Conservation (phyloP, 2,797 vertebrate species). For the Zalophus californianus region DNA sequence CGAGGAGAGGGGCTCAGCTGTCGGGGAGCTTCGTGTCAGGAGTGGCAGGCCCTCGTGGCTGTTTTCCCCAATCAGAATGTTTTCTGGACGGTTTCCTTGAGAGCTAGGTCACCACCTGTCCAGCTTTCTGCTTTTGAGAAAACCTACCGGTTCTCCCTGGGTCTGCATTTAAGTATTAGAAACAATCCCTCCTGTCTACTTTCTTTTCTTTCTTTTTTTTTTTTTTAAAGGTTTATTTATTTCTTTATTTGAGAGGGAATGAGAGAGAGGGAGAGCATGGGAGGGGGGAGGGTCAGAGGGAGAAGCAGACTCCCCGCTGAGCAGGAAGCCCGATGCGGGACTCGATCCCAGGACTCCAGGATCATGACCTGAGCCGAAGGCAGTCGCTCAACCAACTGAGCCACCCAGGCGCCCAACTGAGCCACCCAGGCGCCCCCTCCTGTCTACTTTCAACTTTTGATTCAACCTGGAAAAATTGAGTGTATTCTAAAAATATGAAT, state of each 20-base stretch:
- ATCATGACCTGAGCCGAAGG: too few species aligned
- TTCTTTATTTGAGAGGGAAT: too few species aligned
- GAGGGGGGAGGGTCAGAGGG: too few species aligned
- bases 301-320: too few species aligned
- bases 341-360: too few species aligned
- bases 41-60: background rate
- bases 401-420: too few species aligned
- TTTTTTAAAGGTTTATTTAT: too few species aligned
- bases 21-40: background rate
- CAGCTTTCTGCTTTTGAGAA: background rate
- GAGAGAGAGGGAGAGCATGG: too few species aligned
- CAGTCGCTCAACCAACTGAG: too few species aligned
- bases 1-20: background rate
- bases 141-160: background rate
- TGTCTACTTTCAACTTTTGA: background rate
- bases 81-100: background rate
- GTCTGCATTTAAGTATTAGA: background rate
- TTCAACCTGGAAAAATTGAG: background rate
- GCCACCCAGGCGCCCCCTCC: background rate
- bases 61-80: background rate
- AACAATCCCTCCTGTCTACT: background rate
- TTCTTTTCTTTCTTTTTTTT: background rate
- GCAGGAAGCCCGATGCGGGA: too few species aligned
- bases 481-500: background rate
- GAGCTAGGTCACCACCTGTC: conserved; percentile 23